Percentiles rank a stretch among this genome's conserved stretches.
Evolutionary conservation across 1,140 invertebrate genomes (phyloP).

Genomic region (Solenopsis fugax): DNA sequence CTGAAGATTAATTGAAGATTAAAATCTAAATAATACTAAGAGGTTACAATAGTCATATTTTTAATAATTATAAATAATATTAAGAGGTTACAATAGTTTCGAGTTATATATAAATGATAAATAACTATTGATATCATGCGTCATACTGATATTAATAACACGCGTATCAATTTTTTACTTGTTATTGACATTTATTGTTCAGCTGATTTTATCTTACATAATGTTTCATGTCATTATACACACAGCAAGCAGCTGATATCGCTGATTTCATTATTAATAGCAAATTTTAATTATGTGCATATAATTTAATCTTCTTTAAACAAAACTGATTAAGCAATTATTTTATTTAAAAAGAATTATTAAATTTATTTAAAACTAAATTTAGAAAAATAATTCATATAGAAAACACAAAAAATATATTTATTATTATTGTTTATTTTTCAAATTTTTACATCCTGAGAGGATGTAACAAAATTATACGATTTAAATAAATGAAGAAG

Average conservation of each 20-base stretch:
- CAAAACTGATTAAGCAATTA: too few relatives aligned
- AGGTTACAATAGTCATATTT: not conserved
- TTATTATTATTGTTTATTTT: not conserved
- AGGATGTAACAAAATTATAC: not conserved
- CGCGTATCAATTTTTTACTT: not conserved
- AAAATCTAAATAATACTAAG: not conserved
- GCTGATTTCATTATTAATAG: not conserved
- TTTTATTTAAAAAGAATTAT: too few relatives aligned
- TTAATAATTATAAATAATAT: not conserved
- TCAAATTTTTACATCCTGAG: not conserved
- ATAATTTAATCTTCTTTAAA: too few relatives aligned
- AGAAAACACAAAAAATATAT: not conserved
- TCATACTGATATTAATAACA: not conserved
- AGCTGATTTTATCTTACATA: not conserved
- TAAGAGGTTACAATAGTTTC: not conserved
- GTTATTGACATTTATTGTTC: not conserved
- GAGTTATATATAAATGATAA: not conserved
- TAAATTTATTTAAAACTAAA: too few relatives aligned
- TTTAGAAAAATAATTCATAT: too few relatives aligned
- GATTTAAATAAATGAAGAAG: not conserved
- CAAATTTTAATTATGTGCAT: too few relatives aligned
- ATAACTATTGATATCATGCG: not conserved
- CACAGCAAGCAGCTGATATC: not conserved
- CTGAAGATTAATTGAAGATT: not conserved
- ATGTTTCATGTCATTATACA: not conserved